Conservation (phyloP, 2,888 invertebrate genomes). For the Eueremaeus valkanovi region DNA sequence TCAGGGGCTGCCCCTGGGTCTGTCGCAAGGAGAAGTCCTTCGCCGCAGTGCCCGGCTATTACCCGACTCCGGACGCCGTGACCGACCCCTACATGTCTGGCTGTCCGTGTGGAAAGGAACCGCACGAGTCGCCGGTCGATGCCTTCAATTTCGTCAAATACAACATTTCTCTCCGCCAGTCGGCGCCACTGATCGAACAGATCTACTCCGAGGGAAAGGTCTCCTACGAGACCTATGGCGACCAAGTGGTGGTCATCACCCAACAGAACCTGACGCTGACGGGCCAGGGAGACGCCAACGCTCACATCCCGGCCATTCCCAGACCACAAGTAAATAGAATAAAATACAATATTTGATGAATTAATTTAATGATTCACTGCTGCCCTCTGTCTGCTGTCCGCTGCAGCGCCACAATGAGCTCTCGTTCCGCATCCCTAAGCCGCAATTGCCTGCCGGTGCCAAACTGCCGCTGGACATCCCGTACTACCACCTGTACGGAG, state of each 20-base stretch:
- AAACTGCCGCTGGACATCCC: constrained; percentile 37
- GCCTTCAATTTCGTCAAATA: constrained; percentile 45
- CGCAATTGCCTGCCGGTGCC: not conserved
- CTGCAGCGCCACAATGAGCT: constrained; percentile 35
- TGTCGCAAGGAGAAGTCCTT: constrained; percentile 34
- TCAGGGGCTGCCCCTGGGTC: constrained; percentile 38
- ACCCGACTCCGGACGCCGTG: constrained; percentile 41
- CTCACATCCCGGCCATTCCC: not conserved
- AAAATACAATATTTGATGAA: too few species aligned
- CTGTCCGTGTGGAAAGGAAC: constrained; percentile 40
- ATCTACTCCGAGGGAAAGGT: constrained; percentile 40
- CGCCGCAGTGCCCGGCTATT: constrained; percentile 39
- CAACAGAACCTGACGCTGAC: constrained; percentile 38
- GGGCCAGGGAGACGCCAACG: not conserved
- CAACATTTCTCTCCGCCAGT: constrained; percentile 32
- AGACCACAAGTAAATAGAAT: not conserved
- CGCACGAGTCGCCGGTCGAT: constrained; percentile 45
- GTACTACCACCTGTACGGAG: constrained; percentile 38
- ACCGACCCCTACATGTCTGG: constrained; percentile 27
- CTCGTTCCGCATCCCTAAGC: constrained; percentile 36
- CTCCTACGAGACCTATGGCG: constrained; percentile 36
- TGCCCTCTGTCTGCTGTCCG: not conserved
- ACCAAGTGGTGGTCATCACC: constrained; percentile 35
- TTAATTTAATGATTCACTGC: not conserved
- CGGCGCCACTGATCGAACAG: constrained; percentile 21